Percentiles rank a stretch among this genome's conserved stretches.
Conservation (phyloP, 2,113 vertebrate species). For the Forbesichthys agassizii region DNA sequence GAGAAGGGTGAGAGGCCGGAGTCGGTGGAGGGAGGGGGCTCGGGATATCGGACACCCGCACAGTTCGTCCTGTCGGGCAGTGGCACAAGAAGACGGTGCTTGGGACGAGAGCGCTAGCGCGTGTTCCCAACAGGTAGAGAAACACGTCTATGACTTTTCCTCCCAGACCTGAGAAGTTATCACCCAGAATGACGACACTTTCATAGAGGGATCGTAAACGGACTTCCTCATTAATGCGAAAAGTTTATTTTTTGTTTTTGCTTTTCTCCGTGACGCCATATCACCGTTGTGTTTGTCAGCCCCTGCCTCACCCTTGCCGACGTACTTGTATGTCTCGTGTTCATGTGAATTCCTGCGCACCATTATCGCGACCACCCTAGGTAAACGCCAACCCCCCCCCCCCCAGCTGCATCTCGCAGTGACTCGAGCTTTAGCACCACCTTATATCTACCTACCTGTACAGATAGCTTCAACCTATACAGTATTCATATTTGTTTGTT, state of each 20-base stretch:
- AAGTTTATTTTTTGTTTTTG: background rate
- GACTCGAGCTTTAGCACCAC: slow-evolving; percentile 41
- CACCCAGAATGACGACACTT: no score
- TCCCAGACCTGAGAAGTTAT: no score
- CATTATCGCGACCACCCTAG: slow-evolving; percentile 57
- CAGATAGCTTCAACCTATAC: slow-evolving; percentile 64
- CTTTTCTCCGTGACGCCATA: background rate
- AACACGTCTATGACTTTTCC: no score
- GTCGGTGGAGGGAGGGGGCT: no score
- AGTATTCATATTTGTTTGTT: slow-evolving; percentile 63
- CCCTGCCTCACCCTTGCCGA: slow-evolving; percentile 5
- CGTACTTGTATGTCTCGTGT: slow-evolving; percentile 9
- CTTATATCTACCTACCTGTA: slow-evolving; percentile 65
- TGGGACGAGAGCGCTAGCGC: no score
- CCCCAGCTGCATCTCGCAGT: slow-evolving; percentile 6
- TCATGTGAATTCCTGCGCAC: slow-evolving; percentile 56
- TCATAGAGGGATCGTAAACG: no score
- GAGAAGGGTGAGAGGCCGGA: background rate
- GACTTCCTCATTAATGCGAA: no score
- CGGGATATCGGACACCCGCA: background rate
- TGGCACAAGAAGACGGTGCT: no score
- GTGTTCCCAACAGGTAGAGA: no score
- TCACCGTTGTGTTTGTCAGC: background rate
- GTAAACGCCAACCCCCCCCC: slow-evolving; percentile 18
- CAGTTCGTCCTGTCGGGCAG: no score